phyloP scores from a whole-genome alignment of 2,797 vertebrate genomes.

The Petrocephalus sullivani region DNA sequence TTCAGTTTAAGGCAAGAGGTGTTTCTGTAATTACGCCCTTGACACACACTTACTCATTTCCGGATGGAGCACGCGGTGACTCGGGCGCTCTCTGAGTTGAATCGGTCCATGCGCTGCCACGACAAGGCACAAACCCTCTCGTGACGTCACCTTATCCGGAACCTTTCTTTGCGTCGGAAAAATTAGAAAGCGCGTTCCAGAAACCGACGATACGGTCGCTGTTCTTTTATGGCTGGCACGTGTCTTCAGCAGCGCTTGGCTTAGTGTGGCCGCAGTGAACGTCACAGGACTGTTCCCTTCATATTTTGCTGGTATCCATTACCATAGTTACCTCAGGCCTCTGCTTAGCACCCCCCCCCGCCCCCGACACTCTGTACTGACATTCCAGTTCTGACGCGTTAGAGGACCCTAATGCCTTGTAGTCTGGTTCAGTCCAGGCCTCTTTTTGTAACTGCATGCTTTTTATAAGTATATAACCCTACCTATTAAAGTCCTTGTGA shows the following conservation, averaged over 20 bases:
- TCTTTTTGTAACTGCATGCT: slow-evolving; percentile 50
- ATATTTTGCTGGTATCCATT: slow-evolving; percentile 22
- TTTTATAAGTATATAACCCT: slow-evolving; percentile 44
- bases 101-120: background rate
- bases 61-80: background rate
- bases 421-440: slow-evolving; percentile 33
- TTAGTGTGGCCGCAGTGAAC: slow-evolving; percentile 20
- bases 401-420: slow-evolving; percentile 44
- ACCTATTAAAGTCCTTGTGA: slow-evolving; percentile 39
- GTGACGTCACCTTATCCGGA: background rate
- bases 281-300: background rate
- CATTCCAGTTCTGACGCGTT: slow-evolving; percentile 47
- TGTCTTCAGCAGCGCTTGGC: slow-evolving; percentile 1
- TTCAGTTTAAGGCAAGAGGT: background rate
- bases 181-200: background rate
- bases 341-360: slow-evolving; percentile 29
- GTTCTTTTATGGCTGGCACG: background rate
- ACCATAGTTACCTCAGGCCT: slow-evolving; percentile 36
- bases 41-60: background rate
- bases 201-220: background rate
- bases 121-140: background rate
- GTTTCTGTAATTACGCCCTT: background rate
- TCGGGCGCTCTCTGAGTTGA: background rate
- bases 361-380: slow-evolving; percentile 40
- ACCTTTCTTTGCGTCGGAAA: background rate